A percentile compares a stretch with the other conserved stretches of the same genome.
Conservation (phyloP, 2,888 invertebrate species). For the Acleris laterana region DNA sequence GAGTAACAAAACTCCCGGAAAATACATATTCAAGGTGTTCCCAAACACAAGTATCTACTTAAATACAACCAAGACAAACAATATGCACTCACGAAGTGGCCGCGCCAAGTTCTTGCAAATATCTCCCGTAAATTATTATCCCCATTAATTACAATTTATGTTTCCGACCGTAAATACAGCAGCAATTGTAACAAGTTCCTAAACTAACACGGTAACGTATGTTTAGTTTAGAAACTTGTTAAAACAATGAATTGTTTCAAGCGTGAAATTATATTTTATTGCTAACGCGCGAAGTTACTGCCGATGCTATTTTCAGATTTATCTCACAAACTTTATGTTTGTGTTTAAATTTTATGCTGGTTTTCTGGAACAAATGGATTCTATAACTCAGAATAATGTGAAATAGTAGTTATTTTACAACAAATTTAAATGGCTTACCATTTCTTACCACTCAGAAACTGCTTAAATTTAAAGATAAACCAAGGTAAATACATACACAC, state of each 20-base stretch:
- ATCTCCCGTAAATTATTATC: conserved; percentile 15
- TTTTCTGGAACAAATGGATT: no score
- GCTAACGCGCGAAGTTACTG: neutral
- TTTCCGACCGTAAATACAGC: neutral
- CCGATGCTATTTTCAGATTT: conserved; percentile 1
- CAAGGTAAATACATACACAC: no score
- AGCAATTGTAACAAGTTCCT: neutral
- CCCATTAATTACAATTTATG: conserved; percentile 22
- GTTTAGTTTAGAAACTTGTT: conserved; percentile 2
- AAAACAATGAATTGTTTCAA: neutral
- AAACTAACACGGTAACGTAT: neutral
- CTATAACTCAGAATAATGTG: no score
- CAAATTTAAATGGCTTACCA: no score
- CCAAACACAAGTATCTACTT: no score
- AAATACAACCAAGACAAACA: neutral
- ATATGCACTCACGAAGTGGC: neutral
- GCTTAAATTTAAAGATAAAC: no score
- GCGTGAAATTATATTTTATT: neutral
- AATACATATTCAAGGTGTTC: no score
- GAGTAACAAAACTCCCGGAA: no score
- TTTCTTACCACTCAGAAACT: no score
- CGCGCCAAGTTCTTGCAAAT: conserved; percentile 21
- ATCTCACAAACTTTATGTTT: no score
- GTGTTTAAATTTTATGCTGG: no score
- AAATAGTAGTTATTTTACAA: no score